Percentiles rank a stretch among this genome's conserved stretches.
Conservation (phyloP, 53 echinoderm and acorn worm genomes). For the Arbacia lixula region DNA sequence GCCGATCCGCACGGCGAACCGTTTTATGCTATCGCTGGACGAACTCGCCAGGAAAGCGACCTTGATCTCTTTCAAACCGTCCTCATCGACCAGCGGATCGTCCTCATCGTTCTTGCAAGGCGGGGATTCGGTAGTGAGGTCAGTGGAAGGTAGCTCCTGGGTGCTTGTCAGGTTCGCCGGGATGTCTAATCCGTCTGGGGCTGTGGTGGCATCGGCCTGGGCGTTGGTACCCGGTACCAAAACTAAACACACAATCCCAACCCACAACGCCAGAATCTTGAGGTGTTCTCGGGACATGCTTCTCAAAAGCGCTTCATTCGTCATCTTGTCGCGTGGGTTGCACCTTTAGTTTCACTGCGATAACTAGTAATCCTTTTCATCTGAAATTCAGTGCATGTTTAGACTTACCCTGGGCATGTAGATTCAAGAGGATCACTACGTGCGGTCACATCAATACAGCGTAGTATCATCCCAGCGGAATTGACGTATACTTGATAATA, state of each 20-base stretch:
- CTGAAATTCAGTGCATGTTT: not conserved
- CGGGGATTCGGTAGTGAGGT: conserved; percentile 6
- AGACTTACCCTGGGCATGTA: too few species aligned
- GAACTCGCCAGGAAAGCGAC: conserved; percentile 37
- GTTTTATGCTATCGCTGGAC: conserved; percentile 17
- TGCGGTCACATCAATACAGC: too few species aligned
- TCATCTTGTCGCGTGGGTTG: too few species aligned
- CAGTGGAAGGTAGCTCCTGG: conserved; percentile 10
- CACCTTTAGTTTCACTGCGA: too few species aligned
- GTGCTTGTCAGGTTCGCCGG: conserved; percentile 25
- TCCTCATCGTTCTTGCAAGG: not conserved
- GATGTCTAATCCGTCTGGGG: not conserved
- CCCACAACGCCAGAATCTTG: conserved; percentile 6
- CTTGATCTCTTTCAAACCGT: conserved; percentile 15
- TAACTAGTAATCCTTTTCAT: not conserved
- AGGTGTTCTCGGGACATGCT: not conserved
- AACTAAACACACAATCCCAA: not conserved
- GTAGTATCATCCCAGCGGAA: too few species aligned
- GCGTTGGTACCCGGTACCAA: conserved; percentile 6
- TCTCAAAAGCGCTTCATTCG: too few species aligned
- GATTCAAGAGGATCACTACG: too few species aligned
- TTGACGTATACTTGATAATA: too few species aligned
- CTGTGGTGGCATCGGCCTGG: conserved; percentile 13
- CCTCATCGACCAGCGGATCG: not conserved
- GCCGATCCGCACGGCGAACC: conserved; percentile 69